phyloP scores from a whole-genome alignment of 1,140 invertebrate species.

The Tribolium madens region DNA sequence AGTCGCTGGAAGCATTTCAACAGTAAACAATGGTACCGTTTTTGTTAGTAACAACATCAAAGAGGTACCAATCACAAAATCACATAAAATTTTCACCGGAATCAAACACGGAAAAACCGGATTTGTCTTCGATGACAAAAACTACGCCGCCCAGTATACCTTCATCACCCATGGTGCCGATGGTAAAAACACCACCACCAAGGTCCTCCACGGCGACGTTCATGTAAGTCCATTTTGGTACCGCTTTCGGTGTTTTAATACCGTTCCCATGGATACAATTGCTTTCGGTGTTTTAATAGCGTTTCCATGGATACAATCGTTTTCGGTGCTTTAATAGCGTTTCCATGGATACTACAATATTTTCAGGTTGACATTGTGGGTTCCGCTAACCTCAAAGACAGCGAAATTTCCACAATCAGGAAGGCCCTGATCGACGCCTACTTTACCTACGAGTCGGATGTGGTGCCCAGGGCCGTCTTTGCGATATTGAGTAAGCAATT shows the following conservation, averaged over 20 bases:
- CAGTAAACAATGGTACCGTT: not conserved
- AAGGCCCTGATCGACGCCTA: not conserved
- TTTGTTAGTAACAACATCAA: not conserved
- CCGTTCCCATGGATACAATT: too few relatives aligned
- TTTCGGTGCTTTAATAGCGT: too few relatives aligned
- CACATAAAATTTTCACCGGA: conserved; percentile 4
- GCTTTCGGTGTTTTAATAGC: too few relatives aligned
- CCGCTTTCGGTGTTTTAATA: too few relatives aligned
- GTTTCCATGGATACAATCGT: too few relatives aligned
- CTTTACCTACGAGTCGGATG: not conserved
- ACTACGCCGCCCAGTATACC: conserved; percentile 1
- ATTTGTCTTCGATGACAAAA: conserved; percentile 3
- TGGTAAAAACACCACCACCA: not conserved
- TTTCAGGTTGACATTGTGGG: conserved; percentile 3
- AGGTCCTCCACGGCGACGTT: not conserved
- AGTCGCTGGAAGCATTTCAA: not conserved
- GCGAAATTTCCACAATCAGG: not conserved
- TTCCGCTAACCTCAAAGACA: not conserved
- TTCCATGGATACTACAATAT: too few relatives aligned
- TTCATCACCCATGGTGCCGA: not conserved
- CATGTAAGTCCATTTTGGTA: not conserved
- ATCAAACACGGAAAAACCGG: not conserved
- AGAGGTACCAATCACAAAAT: not conserved
- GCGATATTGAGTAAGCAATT: not conserved
- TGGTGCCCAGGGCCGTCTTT: not conserved